phyloP scores from a whole-genome alignment of 37 sponge, comb jelly and placozoan species.

The Ianthella basta region DNA sequence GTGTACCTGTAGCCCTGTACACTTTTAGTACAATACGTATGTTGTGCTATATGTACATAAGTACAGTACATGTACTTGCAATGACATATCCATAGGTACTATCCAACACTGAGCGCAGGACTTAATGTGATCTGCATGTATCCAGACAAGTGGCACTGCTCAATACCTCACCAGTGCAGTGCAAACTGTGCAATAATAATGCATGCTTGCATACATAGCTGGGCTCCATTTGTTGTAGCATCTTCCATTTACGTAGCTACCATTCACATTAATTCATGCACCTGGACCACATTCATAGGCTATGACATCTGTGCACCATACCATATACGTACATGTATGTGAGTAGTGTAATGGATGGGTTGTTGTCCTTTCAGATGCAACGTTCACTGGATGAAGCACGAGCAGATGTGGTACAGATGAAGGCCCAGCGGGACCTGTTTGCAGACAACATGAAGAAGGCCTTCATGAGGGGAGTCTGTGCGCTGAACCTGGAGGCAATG shows the following conservation, averaged over 20 bases:
- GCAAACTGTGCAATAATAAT: no score
- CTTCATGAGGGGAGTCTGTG: slow-evolving; percentile 99
- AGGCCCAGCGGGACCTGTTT: slow-evolving; percentile 70
- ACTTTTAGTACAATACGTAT: background rate
- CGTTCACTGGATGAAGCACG: slow-evolving; percentile 62
- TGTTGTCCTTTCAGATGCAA: slow-evolving; percentile 46
- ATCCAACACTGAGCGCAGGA: no score
- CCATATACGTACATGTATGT: background rate
- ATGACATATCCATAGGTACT: background rate
- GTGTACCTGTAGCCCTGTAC: no score
- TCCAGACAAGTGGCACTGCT: background rate
- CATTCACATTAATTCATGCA: slow-evolving; percentile 1
- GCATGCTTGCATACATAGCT: no score
- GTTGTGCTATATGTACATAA: background rate
- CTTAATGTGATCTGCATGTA: no score
- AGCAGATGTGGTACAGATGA: slow-evolving; percentile 57
- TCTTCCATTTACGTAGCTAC: background rate
- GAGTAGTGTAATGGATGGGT: background rate
- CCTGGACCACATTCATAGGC: no score
- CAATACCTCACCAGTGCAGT: no score
- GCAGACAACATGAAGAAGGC: slow-evolving; percentile 98
- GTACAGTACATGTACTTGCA: background rate
- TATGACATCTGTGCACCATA: background rate
- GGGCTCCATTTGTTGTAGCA: no score
- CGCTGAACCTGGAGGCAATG: slow-evolving; percentile 98